Conservation (phyloP, 1,140 invertebrate species). For the Drosophila pseudoananassae region DNA sequence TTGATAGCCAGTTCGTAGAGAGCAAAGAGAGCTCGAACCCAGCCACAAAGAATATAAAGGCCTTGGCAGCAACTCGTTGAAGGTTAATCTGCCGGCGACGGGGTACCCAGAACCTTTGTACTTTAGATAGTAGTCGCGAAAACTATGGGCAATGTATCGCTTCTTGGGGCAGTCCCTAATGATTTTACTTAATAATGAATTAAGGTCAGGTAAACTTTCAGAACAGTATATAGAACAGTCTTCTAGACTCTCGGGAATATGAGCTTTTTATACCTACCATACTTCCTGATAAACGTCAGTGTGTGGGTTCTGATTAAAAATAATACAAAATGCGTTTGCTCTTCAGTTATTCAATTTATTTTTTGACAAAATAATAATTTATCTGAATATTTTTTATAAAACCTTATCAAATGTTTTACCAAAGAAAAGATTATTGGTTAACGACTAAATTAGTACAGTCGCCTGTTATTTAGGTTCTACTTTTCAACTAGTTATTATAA, state of each 20-base stretch:
- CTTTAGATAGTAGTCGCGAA: slow-evolving; percentile 60
- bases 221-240: slow-evolving; percentile 12
- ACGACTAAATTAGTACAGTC: too few relatives aligned
- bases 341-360: too few relatives aligned
- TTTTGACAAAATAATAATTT: too few relatives aligned
- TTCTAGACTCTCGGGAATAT: background rate
- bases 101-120: slow-evolving; percentile 49
- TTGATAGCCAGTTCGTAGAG: slow-evolving; percentile 87
- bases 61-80: slow-evolving; percentile 84
- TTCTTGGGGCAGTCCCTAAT: slow-evolving; percentile 81
- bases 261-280: slow-evolving; percentile 85
- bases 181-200: slow-evolving; percentile 20
- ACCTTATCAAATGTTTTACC: too few relatives aligned
- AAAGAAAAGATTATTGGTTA: too few relatives aligned
- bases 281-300: slow-evolving; percentile 86
- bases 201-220: background rate
- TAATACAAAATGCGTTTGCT: too few relatives aligned
- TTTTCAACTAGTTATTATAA: background rate
- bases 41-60: slow-evolving; percentile 87
- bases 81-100: slow-evolving; percentile 61
- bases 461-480: too few relatives aligned
- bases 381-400: too few relatives aligned
- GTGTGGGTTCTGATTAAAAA: too few relatives aligned
- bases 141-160: slow-evolving; percentile 49
- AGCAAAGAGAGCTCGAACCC: slow-evolving; percentile 88